Conservation (phyloP, 1,140 invertebrate species). For the Drosophila melanica region DNA sequence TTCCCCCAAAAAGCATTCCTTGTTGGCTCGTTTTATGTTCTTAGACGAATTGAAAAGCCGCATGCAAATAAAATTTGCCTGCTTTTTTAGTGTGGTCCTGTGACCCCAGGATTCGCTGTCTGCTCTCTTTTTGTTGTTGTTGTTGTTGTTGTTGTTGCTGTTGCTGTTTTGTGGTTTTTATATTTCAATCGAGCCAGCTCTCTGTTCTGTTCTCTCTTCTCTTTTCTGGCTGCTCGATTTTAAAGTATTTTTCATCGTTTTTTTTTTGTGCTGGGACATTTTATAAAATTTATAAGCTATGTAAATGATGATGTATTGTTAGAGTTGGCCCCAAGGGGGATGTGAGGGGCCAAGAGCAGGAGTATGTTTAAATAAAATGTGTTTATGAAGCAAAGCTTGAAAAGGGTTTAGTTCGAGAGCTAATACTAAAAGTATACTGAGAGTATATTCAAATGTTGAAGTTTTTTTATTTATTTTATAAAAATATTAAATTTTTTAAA, state of each 20-base stretch:
- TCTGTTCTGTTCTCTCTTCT: slow-evolving; percentile 6
- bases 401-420: neutral
- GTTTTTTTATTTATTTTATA: too few species aligned
- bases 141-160: slow-evolving; percentile 9
- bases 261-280: slow-evolving; percentile 10
- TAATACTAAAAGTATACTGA: neutral
- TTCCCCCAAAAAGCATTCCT: slow-evolving; percentile 38
- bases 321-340: slow-evolving; percentile 38
- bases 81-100: slow-evolving; percentile 72
- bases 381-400: neutral
- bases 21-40: slow-evolving; percentile 66
- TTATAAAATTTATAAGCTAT: slow-evolving; percentile 58
- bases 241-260: slow-evolving; percentile 52
- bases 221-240: slow-evolving; percentile 19
- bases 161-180: slow-evolving; percentile 64
- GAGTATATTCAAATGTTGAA: neutral
- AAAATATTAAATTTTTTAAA: too few species aligned
- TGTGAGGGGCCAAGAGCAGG: too few species aligned
- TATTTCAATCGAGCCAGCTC: slow-evolving; percentile 67
- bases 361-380: slow-evolving; percentile 20
- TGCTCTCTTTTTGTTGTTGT: neutral
- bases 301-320: slow-evolving; percentile 74
- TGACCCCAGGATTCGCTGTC: slow-evolving; percentile 47
- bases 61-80: slow-evolving; percentile 80
- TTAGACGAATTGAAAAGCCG: slow-evolving; percentile 78